phyloP scores from a whole-genome alignment of 2,888 invertebrate species.

The Ophioninae sp. region DNA sequence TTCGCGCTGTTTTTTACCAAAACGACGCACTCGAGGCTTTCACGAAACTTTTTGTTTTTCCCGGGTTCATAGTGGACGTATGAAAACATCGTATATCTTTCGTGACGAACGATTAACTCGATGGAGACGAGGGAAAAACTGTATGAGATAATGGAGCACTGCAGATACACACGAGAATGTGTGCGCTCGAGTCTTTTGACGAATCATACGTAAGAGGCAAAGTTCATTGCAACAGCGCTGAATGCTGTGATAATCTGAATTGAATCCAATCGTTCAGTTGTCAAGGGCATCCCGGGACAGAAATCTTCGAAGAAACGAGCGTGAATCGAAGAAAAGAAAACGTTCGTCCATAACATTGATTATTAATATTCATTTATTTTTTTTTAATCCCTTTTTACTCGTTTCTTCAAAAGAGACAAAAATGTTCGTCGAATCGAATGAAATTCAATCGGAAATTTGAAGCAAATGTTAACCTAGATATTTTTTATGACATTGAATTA shows the following conservation, averaged over 20 bases:
- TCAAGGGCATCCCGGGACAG: slow-evolving; percentile 48
- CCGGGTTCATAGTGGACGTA: slow-evolving; percentile 14
- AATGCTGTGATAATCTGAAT: slow-evolving; percentile 63
- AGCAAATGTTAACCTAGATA: too few species aligned
- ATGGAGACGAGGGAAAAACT: slow-evolving; percentile 2
- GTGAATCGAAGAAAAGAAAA: slow-evolving; percentile 13
- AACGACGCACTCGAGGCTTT: not conserved
- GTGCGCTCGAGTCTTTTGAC: slow-evolving; percentile 12
- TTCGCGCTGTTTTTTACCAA: not conserved
- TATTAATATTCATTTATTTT: too few species aligned
- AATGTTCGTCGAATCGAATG: too few species aligned
- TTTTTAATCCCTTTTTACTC: too few species aligned
- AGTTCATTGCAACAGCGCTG: slow-evolving; percentile 59
- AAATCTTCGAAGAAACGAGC: slow-evolving; percentile 38
- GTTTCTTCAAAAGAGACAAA: too few species aligned
- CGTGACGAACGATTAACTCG: slow-evolving; percentile 32
- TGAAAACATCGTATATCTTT: slow-evolving; percentile 45
- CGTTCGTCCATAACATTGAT: too few species aligned
- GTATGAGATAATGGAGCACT: not conserved
- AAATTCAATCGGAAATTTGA: too few species aligned
- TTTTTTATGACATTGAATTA: too few species aligned
- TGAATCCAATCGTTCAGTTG: slow-evolving; percentile 60
- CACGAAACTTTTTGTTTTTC: slow-evolving; percentile 20
- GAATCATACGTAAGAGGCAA: slow-evolving; percentile 49
- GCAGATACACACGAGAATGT: not conserved